Base-by-base conservation (phyloP, 2,888 invertebrate genomes). In the Choreutis nemorana region DNA sequence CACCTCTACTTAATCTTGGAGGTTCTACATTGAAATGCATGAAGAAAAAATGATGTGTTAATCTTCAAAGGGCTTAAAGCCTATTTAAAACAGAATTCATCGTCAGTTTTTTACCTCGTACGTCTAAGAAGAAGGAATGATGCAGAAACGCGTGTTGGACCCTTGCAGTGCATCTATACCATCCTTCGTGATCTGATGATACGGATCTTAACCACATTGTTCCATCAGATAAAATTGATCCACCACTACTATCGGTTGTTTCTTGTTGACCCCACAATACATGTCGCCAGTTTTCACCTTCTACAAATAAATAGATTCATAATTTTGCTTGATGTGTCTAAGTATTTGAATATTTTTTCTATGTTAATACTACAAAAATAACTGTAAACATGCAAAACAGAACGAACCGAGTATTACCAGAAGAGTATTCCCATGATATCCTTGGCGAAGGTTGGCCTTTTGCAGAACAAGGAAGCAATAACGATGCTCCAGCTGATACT, bases 121-220 rank as follows among this genome's bases (percentile, higher is more conserved):
- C 63, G 42, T 78, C 78, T 8, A 78, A 50, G 41, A 68, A 78
- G 33, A 78, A 78, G 0, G 59, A 56, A 38, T 78, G 75, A 45
- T 78, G 77, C 22, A 78, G 40, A 26, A 66, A 67, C 0, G 77
- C 60, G 37, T 77, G 78, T 27, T 67, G 71, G 0, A 64, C 78
- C 33, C 86, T 82, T 1, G 93, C 91, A 31, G 90, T 86, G 51
- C 94, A 94, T 41, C 92, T 82, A 58, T 93, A 94, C 79, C 88
- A 87, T 20, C 94, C 93, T 56, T 91, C 91, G 45, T 89, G 88
- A 40, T 86, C 84, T 6, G 90, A 84, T n/a, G 84, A 83, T 2
- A 87, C 87, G 4, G 87, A 81, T 42, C 86, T 84, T 1, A 91
- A 81, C 73, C 87, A 83, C 23, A 91, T 71, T 1, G 91, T 89